Percentiles rank a stretch among this genome's conserved stretches.
These are phyloP conservation scores for Idaea biselata DNA, from an alignment of 2,888 invertebrate genomes.

Conservation along the genomic window DNA sequence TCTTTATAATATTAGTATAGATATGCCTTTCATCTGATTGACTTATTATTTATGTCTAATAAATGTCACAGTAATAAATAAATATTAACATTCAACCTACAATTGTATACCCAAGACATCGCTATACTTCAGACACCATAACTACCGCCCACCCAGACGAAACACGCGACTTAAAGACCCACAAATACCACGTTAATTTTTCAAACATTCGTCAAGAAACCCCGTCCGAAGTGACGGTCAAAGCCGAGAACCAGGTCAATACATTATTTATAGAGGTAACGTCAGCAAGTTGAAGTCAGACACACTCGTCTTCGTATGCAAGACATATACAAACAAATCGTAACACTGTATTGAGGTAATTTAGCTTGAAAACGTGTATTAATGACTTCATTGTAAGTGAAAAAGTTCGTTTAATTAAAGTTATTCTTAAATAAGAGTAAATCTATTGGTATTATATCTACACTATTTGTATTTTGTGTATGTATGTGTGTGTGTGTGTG, in stretches of 20 bases:
- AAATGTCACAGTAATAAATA: too few relatives aligned
- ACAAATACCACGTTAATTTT: constrained; percentile 9
- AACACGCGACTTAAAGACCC: background rate
- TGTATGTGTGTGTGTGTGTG: too few relatives aligned
- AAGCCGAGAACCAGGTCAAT: constrained; percentile 62
- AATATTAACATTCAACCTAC: too few relatives aligned
- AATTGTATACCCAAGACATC: too few relatives aligned
- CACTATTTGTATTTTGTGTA: too few relatives aligned
- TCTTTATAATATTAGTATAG: too few relatives aligned
- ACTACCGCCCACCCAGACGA: too few relatives aligned
- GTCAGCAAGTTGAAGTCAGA: constrained; percentile 37
- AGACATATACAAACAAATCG: constrained; percentile 24
- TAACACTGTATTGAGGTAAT: constrained; percentile 22
- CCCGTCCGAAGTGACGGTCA: constrained; percentile 13
- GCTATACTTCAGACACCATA: too few relatives aligned
- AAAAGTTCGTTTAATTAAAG: background rate
- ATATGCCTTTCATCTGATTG: too few relatives aligned
- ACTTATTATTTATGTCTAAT: too few relatives aligned
- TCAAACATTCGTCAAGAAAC: constrained; percentile 22
- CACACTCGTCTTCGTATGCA: background rate
- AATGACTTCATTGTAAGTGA: background rate
- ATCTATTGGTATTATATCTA: background rate
- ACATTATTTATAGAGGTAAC: constrained; percentile 70
- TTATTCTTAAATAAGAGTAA: background rate
- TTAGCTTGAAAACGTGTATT: background rate